phyloP scores from a whole-genome alignment of 2,113 vertebrate species.

The Lynx canadensis region DNA sequence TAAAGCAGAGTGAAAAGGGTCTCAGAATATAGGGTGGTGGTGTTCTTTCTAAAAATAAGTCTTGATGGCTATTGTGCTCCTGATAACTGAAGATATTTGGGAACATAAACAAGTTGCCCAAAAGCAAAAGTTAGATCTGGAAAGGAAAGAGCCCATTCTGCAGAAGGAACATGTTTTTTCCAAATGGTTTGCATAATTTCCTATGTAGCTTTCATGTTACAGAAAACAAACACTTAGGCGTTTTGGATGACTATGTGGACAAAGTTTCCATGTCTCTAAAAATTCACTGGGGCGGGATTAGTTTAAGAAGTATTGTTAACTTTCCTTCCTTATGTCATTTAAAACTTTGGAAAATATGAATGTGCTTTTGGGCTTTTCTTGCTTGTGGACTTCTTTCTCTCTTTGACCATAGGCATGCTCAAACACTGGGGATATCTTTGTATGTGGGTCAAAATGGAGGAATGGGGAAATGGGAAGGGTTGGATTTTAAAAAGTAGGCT shows the following conservation, averaged over 20 bases:
- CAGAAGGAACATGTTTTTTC: constrained; percentile 1
- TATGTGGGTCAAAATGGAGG: too few relatives aligned
- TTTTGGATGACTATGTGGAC: not conserved
- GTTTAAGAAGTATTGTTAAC: not conserved
- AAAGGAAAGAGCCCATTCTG: constrained; percentile 1
- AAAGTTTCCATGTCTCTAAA: constrained; percentile 35
- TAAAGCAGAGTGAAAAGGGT: constrained; percentile 63
- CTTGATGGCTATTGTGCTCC: constrained; percentile 55
- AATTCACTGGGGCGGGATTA: not conserved
- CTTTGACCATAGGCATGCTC: not conserved
- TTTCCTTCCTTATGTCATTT: not conserved
- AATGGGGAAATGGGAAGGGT: not conserved
- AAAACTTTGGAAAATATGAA: not conserved
- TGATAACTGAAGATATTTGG: not conserved
- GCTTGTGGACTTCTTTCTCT: not conserved
- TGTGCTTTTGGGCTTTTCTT: not conserved
- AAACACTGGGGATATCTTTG: not conserved
- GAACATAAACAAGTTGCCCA: constrained; percentile 51
- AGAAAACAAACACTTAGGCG: constrained; percentile 9
- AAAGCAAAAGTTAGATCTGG: constrained; percentile 14
- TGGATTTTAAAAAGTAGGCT: not conserved
- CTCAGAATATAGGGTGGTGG: constrained; percentile 68
- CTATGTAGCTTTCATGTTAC: not conserved
- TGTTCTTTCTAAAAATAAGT: constrained; percentile 78
- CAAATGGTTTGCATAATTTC: constrained; percentile 22